phyloP scores from a whole-genome alignment of 2,797 vertebrate genomes.

The Sebastes diploproa region DNA sequence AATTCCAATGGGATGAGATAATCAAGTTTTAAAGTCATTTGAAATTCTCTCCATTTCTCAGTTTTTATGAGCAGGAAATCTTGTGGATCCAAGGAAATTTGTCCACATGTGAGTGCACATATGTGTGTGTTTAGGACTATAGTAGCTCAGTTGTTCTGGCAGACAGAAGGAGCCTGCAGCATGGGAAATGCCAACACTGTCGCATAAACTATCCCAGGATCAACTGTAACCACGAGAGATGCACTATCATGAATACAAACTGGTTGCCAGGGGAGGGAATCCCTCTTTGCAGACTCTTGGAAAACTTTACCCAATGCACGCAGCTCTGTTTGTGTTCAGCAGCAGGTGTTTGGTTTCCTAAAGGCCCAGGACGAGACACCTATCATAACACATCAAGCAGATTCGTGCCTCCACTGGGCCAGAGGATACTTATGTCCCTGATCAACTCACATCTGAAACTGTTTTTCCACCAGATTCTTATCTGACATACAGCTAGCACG shows the following conservation, averaged over 20 bases:
- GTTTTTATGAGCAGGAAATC: conserved; percentile 1
- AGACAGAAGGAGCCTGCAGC: conserved; percentile 38
- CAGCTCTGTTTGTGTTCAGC: conserved; percentile 29
- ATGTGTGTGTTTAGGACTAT: not conserved
- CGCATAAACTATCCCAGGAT: conserved; percentile 44
- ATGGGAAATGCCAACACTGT: conserved; percentile 53
- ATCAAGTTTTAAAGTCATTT: not conserved
- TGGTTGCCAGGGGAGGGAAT: conserved; percentile 38
- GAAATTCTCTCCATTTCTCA: too few relatives aligned
- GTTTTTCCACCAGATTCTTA: not conserved
- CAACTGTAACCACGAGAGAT: conserved; percentile 25
- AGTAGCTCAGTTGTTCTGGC: conserved; percentile 19
- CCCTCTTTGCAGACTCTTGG: conserved; percentile 26
- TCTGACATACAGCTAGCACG: not conserved
- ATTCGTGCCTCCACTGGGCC: not conserved
- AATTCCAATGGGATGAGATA: not conserved
- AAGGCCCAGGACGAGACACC: not conserved
- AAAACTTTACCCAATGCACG: conserved; percentile 31
- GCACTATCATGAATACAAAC: conserved; percentile 32
- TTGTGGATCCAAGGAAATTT: not conserved
- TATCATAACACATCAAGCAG: conserved; percentile 17
- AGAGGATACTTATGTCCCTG: not conserved
- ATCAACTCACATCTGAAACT: conserved; percentile 18
- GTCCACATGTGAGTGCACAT: not conserved
- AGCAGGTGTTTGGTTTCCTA: conserved; percentile 45